Evolutionary conservation across 2,888 invertebrate genomes (phyloP).

Genomic region (Cerceris ruficornis): DNA sequence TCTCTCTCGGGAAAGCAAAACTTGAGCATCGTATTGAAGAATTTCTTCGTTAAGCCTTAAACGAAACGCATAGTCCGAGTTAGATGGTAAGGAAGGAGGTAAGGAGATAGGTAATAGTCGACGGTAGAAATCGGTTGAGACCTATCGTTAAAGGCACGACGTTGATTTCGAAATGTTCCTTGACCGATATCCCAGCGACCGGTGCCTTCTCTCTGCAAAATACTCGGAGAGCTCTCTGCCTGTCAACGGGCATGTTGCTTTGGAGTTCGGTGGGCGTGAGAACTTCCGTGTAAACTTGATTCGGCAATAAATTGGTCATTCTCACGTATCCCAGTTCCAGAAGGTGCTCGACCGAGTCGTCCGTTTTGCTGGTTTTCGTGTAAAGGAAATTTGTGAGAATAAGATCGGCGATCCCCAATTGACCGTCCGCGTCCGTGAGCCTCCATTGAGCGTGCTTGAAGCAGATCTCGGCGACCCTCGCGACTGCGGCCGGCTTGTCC

Average conservation of each 20-base stretch:
- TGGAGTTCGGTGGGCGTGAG: slow-evolving; percentile 90
- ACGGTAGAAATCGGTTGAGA: slow-evolving; percentile 64
- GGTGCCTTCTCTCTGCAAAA: slow-evolving; percentile 98
- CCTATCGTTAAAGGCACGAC: slow-evolving; percentile 96
- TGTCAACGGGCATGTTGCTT: slow-evolving; percentile 94
- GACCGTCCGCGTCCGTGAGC: slow-evolving; percentile 98
- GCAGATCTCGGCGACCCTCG: slow-evolving; percentile 96
- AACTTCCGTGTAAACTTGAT: slow-evolving; percentile 96
- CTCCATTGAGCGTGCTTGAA: slow-evolving; percentile 99
- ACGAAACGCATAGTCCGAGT: neutral
- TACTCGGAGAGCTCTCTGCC: slow-evolving; percentile 93
- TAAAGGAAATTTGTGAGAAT: slow-evolving; percentile 98
- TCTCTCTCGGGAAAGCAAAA: slow-evolving; percentile 98
- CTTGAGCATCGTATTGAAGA: slow-evolving; percentile 98
- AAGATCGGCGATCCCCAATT: slow-evolving; percentile 97
- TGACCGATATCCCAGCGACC: slow-evolving; percentile 99
- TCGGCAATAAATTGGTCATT: slow-evolving; percentile 96
- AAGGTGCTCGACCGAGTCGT: slow-evolving; percentile 98
- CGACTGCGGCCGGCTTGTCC: slow-evolving; percentile 89
- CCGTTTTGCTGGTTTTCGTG: slow-evolving; percentile 97
- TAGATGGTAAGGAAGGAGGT: neutral
- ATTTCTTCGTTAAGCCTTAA: slow-evolving; percentile 94
- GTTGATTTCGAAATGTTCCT: slow-evolving; percentile 99
- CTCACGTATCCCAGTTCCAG: slow-evolving; percentile 97
- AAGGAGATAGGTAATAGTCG: neutral